These are phyloP conservation scores for Nyctalus aviator DNA, from an alignment of 2,797 vertebrate species.

Conservation along the genomic window DNA sequence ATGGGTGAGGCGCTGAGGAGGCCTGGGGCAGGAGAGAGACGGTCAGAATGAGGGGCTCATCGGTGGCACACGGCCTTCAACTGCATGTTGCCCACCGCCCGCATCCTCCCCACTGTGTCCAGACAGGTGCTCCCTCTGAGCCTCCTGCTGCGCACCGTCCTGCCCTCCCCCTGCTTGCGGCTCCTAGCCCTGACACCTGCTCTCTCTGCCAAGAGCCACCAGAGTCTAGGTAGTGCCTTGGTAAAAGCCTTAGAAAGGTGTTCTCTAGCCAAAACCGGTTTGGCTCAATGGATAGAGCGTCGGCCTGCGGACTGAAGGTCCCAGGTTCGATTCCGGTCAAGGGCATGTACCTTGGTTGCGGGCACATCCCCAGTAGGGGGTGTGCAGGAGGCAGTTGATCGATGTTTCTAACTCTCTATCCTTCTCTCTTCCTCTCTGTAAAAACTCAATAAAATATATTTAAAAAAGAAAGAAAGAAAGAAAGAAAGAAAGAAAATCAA, in stretches of 20 bases:
- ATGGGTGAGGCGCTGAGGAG: conserved; percentile 96
- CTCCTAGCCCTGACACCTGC: background rate
- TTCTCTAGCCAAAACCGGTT: background rate
- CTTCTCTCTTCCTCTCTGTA: no score
- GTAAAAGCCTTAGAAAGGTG: background rate
- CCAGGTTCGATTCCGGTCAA: no score
- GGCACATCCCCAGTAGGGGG: no score
- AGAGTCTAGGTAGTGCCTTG: background rate
- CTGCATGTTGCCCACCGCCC: background rate
- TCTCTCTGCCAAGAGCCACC: background rate
- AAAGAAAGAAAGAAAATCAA: no score
- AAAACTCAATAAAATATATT: no score
- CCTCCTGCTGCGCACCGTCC: background rate
- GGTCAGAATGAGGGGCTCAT: fast-evolving
- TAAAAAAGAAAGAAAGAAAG: no score
- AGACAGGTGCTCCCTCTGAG: background rate
- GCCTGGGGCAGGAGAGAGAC: conserved; percentile 85
- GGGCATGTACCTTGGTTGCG: no score
- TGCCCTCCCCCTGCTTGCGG: no score
- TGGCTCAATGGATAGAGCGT: no score
- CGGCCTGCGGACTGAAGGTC: no score
- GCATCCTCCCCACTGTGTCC: background rate
- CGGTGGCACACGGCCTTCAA: background rate
- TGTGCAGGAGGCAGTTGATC: no score
- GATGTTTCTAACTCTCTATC: no score